Evolutionary conservation across 2,797 vertebrate species (phyloP), one percentile per base, ranked within the genome.

Genomic region (Furcifer pardalis): DNA sequence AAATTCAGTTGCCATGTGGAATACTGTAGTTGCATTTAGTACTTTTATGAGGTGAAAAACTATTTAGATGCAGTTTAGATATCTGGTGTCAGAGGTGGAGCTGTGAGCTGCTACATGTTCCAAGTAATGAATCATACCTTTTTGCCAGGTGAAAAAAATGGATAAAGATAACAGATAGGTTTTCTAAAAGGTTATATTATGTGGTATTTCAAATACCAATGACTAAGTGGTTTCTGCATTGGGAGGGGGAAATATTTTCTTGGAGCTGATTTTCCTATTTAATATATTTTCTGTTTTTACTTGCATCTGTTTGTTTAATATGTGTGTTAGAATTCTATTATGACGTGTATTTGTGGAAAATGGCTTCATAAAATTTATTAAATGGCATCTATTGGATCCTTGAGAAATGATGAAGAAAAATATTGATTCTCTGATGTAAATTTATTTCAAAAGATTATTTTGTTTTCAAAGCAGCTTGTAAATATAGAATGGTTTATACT

Each of bases 331-430:
- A 66, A 79, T 46, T 66, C 77, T 65, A 25, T 19, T 32, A 19
- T 79, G 62, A 46, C 32, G 32, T 66, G 17, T 79, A 8, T 78
- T 32, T 12, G 59, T 77, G 25, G 82, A 44, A 44, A 46, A 68
- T 77, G 82, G 32, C 56, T 23, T 17, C 35, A 21, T 56, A 75
- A 52, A 46, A 75, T 27, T 46, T 52, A 42, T 83, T 83, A 83
- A 83, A 7, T 49, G 72, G 44, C 60, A 82, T 37, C 7, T 75
- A 37, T 65, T 19, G 65, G 49, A 40, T 62, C 25, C 52, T 60
- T 44, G 56, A 30, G 42, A 77, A 37, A 59, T 77, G 63, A 4
- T 40, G 4, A 21, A 60, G 25, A 7, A 4, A 69, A 84, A 84
- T 46, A n/a, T 52, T 46, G 7, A 72, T 44, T 27, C 19, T 46